phyloP scores from a whole-genome alignment of 2,113 vertebrate species.

The Pagrus major region DNA sequence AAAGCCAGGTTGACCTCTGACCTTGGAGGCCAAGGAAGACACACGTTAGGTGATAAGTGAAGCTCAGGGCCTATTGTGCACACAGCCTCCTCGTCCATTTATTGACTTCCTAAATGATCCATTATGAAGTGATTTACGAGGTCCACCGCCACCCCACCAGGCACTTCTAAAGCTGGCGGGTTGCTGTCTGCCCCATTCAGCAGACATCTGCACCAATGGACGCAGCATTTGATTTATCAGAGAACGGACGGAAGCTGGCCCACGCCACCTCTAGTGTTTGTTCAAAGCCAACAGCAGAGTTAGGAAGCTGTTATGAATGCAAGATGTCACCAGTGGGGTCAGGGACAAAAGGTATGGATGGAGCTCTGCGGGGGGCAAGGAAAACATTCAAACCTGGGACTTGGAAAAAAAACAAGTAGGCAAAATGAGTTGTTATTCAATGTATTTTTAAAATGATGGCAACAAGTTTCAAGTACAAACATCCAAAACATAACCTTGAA shows the following conservation, averaged over 20 bases:
- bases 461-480: neutral
- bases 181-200: slow-evolving; percentile 61
- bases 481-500: neutral
- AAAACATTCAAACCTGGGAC: slow-evolving; percentile 37
- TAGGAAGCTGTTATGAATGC: slow-evolving; percentile 81
- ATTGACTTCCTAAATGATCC: slow-evolving; percentile 87
- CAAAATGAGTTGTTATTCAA: accelerated
- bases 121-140: slow-evolving; percentile 85
- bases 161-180: slow-evolving; percentile 36
- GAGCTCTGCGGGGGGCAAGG: slow-evolving; percentile 55
- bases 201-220: slow-evolving; percentile 71
- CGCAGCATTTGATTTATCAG: slow-evolving; percentile 77
- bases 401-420: neutral
- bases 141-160: slow-evolving; percentile 49
- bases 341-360: slow-evolving; percentile 67
- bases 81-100: slow-evolving; percentile 71
- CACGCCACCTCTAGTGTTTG: slow-evolving; percentile 72
- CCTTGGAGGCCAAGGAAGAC: slow-evolving; percentile 67
- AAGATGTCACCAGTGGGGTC: slow-evolving; percentile 77
- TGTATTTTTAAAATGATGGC: neutral
- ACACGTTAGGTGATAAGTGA: slow-evolving; percentile 75
- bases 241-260: slow-evolving; percentile 79
- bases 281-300: slow-evolving; percentile 76
- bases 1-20: slow-evolving; percentile 72
- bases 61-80: slow-evolving; percentile 70